A percentile compares a stretch with the other conserved stretches of the same genome.
Evolutionary conservation across 2,888 invertebrate genomes (phyloP).

Genomic region (Andrena trimmerana): DNA sequence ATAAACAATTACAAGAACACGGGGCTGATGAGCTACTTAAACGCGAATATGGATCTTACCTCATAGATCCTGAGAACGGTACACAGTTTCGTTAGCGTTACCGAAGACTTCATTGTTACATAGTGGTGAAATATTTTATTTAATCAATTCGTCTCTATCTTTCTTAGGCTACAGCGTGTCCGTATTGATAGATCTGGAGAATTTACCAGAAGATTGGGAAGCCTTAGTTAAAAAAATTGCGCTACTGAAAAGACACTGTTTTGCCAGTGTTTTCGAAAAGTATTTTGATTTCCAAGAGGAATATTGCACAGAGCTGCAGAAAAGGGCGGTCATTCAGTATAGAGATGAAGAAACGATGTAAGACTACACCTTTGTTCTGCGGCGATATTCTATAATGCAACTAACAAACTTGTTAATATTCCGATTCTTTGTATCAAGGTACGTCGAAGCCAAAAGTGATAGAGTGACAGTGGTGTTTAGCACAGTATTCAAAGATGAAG

Average conservation of each 20-base stretch:
- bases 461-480: conserved; percentile 99
- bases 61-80: conserved; percentile 95
- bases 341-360: conserved; percentile 99
- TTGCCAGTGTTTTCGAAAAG: conserved; percentile 99
- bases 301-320: conserved; percentile 96
- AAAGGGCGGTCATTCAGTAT: conserved; percentile 99
- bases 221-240: conserved; percentile 96
- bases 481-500: conserved; percentile 99
- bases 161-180: conserved; percentile 96
- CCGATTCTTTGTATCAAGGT: conserved; percentile 87
- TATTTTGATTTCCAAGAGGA: conserved; percentile 99
- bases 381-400: neutral
- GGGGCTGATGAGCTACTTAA: conserved; percentile 98
- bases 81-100: conserved; percentile 71
- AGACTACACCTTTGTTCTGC: conserved; percentile 82
- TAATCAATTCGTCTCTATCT: conserved; percentile 10
- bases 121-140: neutral
- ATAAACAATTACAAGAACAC: conserved; percentile 98
- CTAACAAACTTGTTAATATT: neutral
- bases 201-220: conserved; percentile 96
- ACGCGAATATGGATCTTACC: conserved; percentile 94
- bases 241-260: conserved; percentile 98
- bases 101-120: neutral
- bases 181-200: conserved; percentile 95
- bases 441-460: conserved; percentile 99